Evolutionary conservation across 2,113 vertebrate species (phyloP), one percentile per base, ranked within the genome.

Genomic region (Enhydra lutris): DNA sequence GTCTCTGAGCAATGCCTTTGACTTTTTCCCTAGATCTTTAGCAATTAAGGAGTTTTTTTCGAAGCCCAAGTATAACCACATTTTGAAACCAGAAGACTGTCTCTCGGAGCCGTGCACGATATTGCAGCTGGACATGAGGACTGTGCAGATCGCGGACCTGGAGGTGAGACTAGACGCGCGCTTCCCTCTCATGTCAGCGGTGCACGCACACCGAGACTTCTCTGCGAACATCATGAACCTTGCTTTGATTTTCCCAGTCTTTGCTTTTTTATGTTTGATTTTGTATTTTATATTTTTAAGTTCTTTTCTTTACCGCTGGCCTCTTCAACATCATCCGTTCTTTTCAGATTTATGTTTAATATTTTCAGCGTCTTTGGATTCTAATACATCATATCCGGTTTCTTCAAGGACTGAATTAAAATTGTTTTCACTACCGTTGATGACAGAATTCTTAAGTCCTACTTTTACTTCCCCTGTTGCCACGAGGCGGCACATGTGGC

Each of bases 51-150:
- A 99, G 96, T 99, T 99, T 96, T 99, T 99, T 90, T 98, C 99
- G 9, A 99, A 99, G 98, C 99, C 99, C 50, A 99, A 99, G 94
- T 99, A 99, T 87, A 99, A 99, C 78, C 99, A 99, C 96, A 80
- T 99, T 52, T 94, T 99, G 34, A 98, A 98, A 24, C 98, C 98
- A 0, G 96, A 98, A 4, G 99, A 99, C 96, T 99, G 99, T 85
- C 98, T 99, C 9, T 97, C 98, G 24, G 85, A 98, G 4, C 98
- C 99, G 4, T 98, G 98, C 45, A 98, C 98, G 15, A 98, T 99
- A 61, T 92, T 99, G 20, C 73, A 82, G 79, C 36, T 99, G 92
- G 98, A 99, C 97, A 99, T 99, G 99, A 98, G 98, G 91, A 99
- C 99, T 0, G 95, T 99, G 73, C 98, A 99, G 81, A 98, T 99